Evolutionary conservation across 92 coral and sea anemone genomes (phyloP), one percentile per base, ranked within the genome.

Genomic region (Palythoa grandis): DNA sequence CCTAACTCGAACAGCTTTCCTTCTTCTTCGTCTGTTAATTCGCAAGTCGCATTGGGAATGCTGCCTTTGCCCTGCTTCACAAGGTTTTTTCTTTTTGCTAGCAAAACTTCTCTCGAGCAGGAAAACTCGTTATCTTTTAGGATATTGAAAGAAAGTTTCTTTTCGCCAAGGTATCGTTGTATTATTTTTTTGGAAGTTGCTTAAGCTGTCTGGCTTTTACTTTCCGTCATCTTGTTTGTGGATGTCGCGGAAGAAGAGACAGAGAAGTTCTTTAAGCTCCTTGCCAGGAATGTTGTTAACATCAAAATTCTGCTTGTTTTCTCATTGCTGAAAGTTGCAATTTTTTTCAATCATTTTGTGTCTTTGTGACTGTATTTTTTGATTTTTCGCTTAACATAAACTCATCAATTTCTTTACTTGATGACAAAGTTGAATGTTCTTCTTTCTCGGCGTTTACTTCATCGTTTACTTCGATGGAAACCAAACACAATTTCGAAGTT

Each of bases 131-230:
- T 0, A 29, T 29, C 35, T 29, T 1, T 29, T 29, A 29, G 35
- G 35, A 29, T 29, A 29, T 29, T 29, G 35, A 29, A 29, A 29
- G 1, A 1, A 29, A 29, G 35, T 29, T 29, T 29, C 35, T 29
- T 0, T 29, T 29, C 35, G 35, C 35, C 35, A 29, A 29, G 35
- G 35, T 29, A 29, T 29, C 35, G 35, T 74, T 63, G 6, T 0
- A 25, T 86, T 57, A 54, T 87, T 89, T 56, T 53, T 84, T 1
- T 86, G 92, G 17, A 86, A 86, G 61, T 83, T 71, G 35, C 69
- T 23, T 16, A 89, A 43, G 25, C 79, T 70, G 70, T 75, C 86
- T 10, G 88, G 90, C 84, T 90, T 86, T 88, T 90, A 87, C 35
- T 29, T 29, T 29, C 35, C 35, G 35, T 29, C 35, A 29, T 29